Conservation (phyloP, 2,888 invertebrate species). For the Dryobota labecula region DNA sequence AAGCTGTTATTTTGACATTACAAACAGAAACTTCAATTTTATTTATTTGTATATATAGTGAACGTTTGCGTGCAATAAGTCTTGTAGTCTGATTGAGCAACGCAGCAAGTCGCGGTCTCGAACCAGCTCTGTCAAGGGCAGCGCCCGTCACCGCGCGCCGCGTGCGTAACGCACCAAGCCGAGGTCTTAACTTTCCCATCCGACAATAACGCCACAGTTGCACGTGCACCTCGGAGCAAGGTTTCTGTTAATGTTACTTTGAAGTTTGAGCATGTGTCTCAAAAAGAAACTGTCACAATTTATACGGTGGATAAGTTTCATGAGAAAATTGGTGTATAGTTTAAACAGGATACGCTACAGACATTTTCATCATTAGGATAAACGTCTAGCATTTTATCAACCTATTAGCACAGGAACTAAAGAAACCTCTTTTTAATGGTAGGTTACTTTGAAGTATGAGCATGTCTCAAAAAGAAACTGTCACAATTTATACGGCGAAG, state of each 20-base stretch:
- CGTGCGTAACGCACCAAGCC: constrained; percentile 73
- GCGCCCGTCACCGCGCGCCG: constrained; percentile 79
- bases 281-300: constrained; percentile 25
- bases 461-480: constrained; percentile 36
- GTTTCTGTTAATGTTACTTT: constrained; percentile 35
- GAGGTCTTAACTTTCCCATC: constrained; percentile 88
- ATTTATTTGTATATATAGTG: no score
- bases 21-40: no score
- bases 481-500: constrained; percentile 10
- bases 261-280: constrained; percentile 23
- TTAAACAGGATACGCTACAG: background rate
- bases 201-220: constrained; percentile 63
- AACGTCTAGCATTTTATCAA: background rate
- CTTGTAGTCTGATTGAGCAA: constrained; percentile 56
- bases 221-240: constrained; percentile 63
- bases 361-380: background rate
- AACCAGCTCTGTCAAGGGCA: constrained; percentile 87
- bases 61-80: constrained; percentile 28
- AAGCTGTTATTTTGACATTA: no score
- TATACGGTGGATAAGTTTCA: constrained; percentile 16
- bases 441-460: constrained; percentile 16
- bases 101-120: constrained; percentile 56
- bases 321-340: constrained; percentile 11
- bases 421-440: background rate
- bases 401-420: background rate